A percentile compares a stretch with the other conserved stretches of the same genome.
phyloP scores from a whole-genome alignment of 2,888 invertebrate genomes.

The Digitonthophagus gazella region DNA sequence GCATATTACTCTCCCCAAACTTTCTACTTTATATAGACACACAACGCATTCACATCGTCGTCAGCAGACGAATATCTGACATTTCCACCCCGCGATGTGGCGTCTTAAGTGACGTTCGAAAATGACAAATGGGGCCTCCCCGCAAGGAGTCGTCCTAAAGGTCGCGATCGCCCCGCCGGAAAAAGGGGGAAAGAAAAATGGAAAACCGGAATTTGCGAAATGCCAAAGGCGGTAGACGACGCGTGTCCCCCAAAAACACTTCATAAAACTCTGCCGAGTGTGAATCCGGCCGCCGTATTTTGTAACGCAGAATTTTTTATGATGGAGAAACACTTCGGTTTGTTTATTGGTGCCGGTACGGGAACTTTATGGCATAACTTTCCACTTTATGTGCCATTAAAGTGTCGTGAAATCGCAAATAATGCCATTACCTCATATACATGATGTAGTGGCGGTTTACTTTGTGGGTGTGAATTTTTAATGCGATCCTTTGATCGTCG shows the following conservation, averaged over 20 bases:
- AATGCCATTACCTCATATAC: neutral
- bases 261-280: conserved; percentile 14
- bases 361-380: neutral
- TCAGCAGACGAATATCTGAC: conserved; percentile 25
- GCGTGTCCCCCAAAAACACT: conserved; percentile 2
- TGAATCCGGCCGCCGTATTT: conserved; percentile 1
- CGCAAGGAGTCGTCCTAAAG: conserved; percentile 15
- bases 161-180: conserved; percentile 18
- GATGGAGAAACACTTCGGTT: neutral
- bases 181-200: neutral
- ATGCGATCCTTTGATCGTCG: neutral
- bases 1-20: conserved; percentile 20
- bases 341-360: neutral
- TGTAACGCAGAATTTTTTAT: neutral
- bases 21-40: conserved; percentile 22
- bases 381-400: neutral
- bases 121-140: conserved; percentile 25
- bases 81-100: conserved; percentile 22
- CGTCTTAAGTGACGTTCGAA: conserved; percentile 25
- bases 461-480: neutral
- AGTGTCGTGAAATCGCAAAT: neutral
- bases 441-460: neutral
- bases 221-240: conserved; percentile 2
- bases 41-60: conserved; percentile 13
- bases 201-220: conserved; percentile 23